Conservation (phyloP, 2,797 vertebrate genomes). For the Sitta carolinensis region DNA sequence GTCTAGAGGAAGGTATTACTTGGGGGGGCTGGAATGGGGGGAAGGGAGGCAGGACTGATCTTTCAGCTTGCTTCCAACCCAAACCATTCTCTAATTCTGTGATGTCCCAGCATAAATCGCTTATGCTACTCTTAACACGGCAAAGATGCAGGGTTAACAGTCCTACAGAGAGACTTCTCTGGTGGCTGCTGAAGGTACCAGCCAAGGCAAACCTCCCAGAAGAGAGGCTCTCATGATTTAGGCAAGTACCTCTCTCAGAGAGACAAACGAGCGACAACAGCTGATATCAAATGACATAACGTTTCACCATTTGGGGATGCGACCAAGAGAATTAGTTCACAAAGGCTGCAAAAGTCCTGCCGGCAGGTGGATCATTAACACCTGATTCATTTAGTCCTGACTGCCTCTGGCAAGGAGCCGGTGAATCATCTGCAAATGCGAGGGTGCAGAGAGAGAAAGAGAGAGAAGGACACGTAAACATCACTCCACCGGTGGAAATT, state of each 20-base stretch:
- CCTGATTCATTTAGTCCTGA: not conserved
- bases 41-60: too few species aligned
- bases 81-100: not conserved
- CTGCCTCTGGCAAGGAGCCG: not conserved
- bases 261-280: not conserved
- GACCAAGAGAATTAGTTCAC: not conserved
- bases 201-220: not conserved
- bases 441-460: not conserved
- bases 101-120: not conserved
- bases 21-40: too few species aligned
- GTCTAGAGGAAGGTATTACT: not conserved
- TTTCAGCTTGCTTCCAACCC: not conserved
- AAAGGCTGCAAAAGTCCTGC: not conserved
- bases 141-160: not conserved
- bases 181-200: not conserved
- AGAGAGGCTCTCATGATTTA: not conserved
- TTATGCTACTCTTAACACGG: not conserved
- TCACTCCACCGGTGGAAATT: not conserved
- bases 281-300: not conserved
- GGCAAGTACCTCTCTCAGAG: not conserved
- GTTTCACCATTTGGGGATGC: accelerated
- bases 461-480: not conserved
- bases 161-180: not conserved
- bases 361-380: not conserved
- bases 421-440: not conserved